phyloP scores from a whole-genome alignment of 2,113 vertebrate genomes.

The Elgaria multicarinata region DNA sequence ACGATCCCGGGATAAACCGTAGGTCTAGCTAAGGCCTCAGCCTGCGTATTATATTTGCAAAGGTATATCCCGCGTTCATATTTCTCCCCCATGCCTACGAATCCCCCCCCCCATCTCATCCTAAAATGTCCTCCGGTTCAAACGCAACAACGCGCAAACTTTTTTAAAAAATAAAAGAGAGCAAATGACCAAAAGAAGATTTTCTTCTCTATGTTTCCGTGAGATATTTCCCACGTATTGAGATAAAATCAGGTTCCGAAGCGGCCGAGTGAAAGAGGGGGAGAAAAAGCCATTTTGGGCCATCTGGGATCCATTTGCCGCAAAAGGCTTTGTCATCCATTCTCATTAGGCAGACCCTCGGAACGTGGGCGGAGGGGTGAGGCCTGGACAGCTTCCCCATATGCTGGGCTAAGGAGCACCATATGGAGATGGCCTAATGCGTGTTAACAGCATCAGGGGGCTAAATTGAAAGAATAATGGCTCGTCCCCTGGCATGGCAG shows the following conservation, averaged over 20 bases:
- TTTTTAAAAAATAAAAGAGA: not conserved
- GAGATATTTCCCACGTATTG: not conserved
- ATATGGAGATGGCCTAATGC: not conserved
- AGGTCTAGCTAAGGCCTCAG: too few relatives aligned
- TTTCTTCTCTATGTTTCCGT: not conserved
- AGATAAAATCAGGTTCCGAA: not conserved
- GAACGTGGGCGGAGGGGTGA: not conserved
- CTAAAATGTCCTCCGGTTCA: not conserved
- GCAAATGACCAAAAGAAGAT: not conserved
- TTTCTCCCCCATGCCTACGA: too few relatives aligned
- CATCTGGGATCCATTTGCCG: not conserved
- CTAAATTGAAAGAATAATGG: conserved; percentile 43
- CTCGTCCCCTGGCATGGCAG: conserved; percentile 18
- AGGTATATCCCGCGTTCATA: too few relatives aligned
- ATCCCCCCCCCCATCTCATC: not conserved
- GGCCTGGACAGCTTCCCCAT: not conserved
- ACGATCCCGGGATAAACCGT: too few relatives aligned
- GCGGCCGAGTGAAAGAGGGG: not conserved
- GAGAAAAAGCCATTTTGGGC: not conserved
- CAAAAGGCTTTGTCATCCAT: not conserved
- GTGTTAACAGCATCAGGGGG: conserved; percentile 7
- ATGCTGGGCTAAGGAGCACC: not conserved
- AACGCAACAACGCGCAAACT: too few relatives aligned
- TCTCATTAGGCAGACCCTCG: not conserved
- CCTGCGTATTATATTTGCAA: too few relatives aligned